Evolutionary conservation across 2,113 vertebrate genomes (phyloP).

Genomic region (Cottus gobio): DNA sequence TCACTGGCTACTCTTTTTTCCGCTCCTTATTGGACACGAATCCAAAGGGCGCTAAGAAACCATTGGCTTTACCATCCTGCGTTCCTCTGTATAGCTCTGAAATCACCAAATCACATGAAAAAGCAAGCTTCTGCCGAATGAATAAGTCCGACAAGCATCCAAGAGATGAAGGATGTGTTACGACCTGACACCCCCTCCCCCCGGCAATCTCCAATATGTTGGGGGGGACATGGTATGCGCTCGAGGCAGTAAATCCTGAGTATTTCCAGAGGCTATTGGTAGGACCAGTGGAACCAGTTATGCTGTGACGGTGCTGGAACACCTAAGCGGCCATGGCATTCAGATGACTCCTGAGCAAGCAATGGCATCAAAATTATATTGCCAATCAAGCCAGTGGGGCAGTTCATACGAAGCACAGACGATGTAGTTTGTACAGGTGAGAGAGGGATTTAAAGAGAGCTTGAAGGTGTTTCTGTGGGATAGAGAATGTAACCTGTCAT

Average conservation of each 20-base stretch:
- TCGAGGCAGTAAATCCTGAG: neutral
- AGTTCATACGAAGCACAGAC: neutral
- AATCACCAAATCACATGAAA: conserved; percentile 10
- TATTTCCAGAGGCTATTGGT: neutral
- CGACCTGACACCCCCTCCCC: conserved; percentile 25
- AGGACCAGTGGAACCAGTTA: neutral
- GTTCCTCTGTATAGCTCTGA: neutral
- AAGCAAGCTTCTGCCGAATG: conserved; percentile 11
- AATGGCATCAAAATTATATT: neutral
- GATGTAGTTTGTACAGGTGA: neutral
- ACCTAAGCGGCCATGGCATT: neutral
- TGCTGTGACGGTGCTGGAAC: neutral
- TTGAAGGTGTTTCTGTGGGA: too few species aligned
- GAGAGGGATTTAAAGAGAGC: neutral
- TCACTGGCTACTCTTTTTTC: neutral
- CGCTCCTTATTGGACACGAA: neutral
- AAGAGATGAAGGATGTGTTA: conserved; percentile 7
- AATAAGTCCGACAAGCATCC: conserved; percentile 14
- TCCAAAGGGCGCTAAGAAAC: neutral
- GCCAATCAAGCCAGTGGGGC: neutral
- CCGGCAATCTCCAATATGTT: conserved; percentile 12
- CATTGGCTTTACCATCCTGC: neutral
- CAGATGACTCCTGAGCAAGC: neutral
- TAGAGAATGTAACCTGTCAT: neutral
- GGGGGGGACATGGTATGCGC: neutral